These are phyloP conservation scores for Neria commutata DNA, from an alignment of 2,888 invertebrate genomes.

Conservation along the genomic window DNA sequence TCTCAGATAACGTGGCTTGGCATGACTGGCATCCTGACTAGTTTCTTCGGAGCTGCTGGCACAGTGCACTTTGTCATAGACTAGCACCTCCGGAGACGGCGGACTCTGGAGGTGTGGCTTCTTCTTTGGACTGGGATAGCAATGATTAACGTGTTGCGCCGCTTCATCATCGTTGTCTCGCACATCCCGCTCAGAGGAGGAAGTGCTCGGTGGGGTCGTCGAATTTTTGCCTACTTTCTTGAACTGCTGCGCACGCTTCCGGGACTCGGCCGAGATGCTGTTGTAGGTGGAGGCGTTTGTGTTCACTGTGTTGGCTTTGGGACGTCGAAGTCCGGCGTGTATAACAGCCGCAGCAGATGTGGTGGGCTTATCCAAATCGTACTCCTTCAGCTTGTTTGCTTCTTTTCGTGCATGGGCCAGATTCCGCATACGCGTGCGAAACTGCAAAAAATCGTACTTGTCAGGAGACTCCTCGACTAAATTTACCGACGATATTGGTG, in stretches of 20 bases:
- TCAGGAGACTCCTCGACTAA: no score
- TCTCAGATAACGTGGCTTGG: not conserved
- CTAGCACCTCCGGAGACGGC: slow-evolving; percentile 16
- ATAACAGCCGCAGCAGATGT: slow-evolving; percentile 32
- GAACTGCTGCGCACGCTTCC: not conserved
- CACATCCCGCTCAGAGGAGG: slow-evolving; percentile 32
- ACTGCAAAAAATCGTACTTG: slow-evolving; percentile 36
- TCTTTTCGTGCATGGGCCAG: slow-evolving; percentile 29
- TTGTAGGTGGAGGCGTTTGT: no score
- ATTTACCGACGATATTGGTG: no score
- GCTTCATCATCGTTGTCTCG: no score
- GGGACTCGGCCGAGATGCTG: no score
- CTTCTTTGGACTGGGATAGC: slow-evolving; percentile 5
- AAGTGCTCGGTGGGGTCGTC: slow-evolving; percentile 33
- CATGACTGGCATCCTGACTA: slow-evolving; percentile 25
- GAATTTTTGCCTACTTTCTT: slow-evolving; percentile 30
- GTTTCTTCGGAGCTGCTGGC: slow-evolving; percentile 37
- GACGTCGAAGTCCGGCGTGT: slow-evolving; percentile 27
- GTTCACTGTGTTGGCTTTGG: slow-evolving; percentile 21
- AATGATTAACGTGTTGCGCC: no score
- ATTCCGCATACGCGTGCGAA: slow-evolving; percentile 36
- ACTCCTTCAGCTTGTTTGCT: slow-evolving; percentile 15
- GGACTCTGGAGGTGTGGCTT: not conserved
- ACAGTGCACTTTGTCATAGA: slow-evolving; percentile 35
- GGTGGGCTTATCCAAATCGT: slow-evolving; percentile 22